These are phyloP conservation scores for Balearica regulorum DNA, from an alignment of 2,797 vertebrate species.

Conservation along the genomic window DNA sequence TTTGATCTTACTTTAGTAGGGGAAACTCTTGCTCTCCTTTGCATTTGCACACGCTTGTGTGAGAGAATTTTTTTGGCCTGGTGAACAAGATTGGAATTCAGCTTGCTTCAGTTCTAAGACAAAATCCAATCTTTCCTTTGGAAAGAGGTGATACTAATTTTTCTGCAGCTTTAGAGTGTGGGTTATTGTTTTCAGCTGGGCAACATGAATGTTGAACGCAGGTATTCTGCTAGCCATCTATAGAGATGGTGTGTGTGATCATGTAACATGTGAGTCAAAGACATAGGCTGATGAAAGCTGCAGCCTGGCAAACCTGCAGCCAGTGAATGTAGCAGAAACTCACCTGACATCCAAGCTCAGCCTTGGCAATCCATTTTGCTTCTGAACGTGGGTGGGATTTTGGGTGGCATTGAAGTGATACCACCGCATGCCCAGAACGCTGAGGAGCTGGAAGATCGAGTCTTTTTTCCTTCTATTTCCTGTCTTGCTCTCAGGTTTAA, in stretches of 20 bases:
- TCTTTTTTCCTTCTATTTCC: not conserved
- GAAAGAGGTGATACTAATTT: not conserved
- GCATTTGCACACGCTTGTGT: not conserved
- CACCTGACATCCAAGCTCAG: not conserved
- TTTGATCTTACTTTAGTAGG: not conserved
- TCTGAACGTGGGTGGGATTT: not conserved
- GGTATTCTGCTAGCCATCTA: not conserved
- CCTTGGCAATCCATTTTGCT: not conserved
- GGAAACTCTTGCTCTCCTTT: not conserved
- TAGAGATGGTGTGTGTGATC: not conserved
- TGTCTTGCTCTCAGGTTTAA: not conserved
- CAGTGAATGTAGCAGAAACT: not conserved
- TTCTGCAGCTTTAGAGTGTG: not conserved
- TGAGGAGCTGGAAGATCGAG: not conserved
- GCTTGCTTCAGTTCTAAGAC: not conserved
- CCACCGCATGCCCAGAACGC: not conserved
- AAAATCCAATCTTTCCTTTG: not conserved
- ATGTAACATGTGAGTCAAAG: accelerated
- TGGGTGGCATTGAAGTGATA: not conserved
- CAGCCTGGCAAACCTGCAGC: not conserved
- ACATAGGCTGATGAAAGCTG: not conserved
- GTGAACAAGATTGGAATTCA: not conserved
- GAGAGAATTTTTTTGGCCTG: not conserved
- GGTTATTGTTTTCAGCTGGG: not conserved
- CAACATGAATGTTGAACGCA: not conserved